A percentile compares a stretch with the other conserved stretches of the same genome.
Conservation (phyloP, 1,140 invertebrate species). For the Neotoxoptera formosana region DNA sequence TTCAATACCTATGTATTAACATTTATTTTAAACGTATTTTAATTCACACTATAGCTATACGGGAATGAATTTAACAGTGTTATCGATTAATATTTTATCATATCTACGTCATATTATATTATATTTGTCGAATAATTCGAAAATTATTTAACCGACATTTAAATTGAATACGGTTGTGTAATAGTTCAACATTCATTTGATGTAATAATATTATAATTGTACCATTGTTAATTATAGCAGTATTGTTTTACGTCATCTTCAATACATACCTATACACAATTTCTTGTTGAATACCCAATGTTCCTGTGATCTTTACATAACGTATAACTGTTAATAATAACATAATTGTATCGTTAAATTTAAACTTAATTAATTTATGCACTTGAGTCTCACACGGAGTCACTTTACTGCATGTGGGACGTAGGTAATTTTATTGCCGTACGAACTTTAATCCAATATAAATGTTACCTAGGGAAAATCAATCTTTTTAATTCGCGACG, state of each 20-base stretch:
- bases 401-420: not conserved
- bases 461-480: not conserved
- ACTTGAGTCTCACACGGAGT: not conserved
- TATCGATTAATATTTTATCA: not conserved
- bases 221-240: not conserved
- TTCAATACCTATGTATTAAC: not conserved
- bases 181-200: not conserved
- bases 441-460: slow-evolving; percentile 1
- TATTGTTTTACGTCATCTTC: slow-evolving; percentile 1
- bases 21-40: not conserved
- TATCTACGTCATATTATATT: no score
- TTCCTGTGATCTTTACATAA: not conserved
- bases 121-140: not conserved
- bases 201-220: not conserved
- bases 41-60: not conserved
- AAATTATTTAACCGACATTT: not conserved
- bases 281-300: not conserved
- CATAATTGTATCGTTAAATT: not conserved
- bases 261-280: not conserved
- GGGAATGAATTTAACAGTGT: not conserved
- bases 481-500: not conserved
- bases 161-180: not conserved
- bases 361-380: slow-evolving; percentile 19
- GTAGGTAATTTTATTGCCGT: not conserved
- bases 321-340: not conserved